Evolutionary conservation across 2,888 invertebrate species (phyloP).

Genomic region (Euzophera pinguis): DNA sequence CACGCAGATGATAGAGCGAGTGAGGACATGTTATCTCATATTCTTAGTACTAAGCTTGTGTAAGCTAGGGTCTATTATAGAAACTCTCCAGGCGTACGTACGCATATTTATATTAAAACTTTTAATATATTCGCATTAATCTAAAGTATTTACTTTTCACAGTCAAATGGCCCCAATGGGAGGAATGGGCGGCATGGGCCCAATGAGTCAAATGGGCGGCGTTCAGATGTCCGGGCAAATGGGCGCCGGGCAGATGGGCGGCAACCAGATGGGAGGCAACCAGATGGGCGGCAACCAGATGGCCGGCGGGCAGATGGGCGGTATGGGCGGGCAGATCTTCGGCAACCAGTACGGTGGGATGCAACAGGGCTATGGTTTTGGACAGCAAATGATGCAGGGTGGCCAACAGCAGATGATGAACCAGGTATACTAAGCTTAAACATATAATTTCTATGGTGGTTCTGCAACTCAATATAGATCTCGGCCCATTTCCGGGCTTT

Average conservation of each 20-base stretch:
- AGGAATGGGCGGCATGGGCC: slow-evolving; percentile 67
- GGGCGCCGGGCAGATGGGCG: slow-evolving; percentile 45
- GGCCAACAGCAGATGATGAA: slow-evolving; percentile 77
- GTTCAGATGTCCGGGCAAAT: slow-evolving; percentile 64
- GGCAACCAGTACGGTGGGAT: slow-evolving; percentile 81
- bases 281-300: slow-evolving; percentile 67
- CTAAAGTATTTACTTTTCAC: slow-evolving; percentile 17
- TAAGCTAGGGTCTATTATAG: no score
- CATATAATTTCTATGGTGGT: no score
- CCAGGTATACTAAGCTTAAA: no score
- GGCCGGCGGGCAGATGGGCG: slow-evolving; percentile 63
- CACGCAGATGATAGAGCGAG: no score
- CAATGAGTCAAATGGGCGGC: slow-evolving; percentile 66
- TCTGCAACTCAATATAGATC: no score
- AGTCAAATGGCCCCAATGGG: slow-evolving; percentile 75
- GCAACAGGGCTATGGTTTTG: slow-evolving; percentile 76
- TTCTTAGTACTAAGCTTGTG: no score
- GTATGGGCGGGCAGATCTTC: slow-evolving; percentile 80
- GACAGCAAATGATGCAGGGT: slow-evolving; percentile 75
- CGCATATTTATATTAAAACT: no score
- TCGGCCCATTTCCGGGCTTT: no score
- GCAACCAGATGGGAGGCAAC: not conserved
- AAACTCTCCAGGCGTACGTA: no score
- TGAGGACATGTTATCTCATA: no score
- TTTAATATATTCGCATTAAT: no score